Percentiles rank a stretch among this genome's conserved stretches.
These are phyloP conservation scores for Pandemis cinnamomeana DNA, from an alignment of 2,888 invertebrate genomes.

Conservation along the genomic window DNA sequence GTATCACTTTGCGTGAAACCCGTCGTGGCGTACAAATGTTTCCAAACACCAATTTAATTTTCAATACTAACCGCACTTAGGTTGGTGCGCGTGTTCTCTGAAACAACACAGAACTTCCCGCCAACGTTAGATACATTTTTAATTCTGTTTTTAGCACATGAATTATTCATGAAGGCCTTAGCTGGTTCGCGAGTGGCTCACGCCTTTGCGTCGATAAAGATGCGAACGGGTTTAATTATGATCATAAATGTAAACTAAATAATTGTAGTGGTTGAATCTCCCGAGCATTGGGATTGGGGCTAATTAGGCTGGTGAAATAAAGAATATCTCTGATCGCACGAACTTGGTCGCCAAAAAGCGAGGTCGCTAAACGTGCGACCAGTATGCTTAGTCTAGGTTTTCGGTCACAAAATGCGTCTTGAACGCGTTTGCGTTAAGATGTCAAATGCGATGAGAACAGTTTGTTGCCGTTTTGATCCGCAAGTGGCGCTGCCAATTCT, in stretches of 20 bases:
- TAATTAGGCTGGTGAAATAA: too few species aligned
- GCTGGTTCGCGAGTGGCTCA: background rate
- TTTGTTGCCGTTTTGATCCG: too few species aligned
- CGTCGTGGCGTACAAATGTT: background rate
- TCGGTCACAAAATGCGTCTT: too few species aligned
- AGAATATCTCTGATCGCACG: too few species aligned
- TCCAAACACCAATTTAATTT: background rate
- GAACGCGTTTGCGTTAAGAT: too few species aligned
- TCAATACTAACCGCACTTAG: background rate
- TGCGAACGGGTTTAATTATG: background rate
- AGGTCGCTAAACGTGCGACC: too few species aligned
- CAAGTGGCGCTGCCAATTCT: too few species aligned
- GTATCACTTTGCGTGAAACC: too few species aligned
- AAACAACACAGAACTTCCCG: constrained; percentile 2
- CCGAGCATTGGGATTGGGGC: too few species aligned
- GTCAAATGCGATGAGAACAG: too few species aligned
- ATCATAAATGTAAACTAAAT: background rate
- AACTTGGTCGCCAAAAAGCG: too few species aligned
- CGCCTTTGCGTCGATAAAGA: background rate
- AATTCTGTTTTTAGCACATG: constrained; percentile 9
- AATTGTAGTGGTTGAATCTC: background rate
- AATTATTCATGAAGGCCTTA: constrained; percentile 4
- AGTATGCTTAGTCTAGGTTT: too few species aligned
- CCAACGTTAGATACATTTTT: constrained; percentile 9
- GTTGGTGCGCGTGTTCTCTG: background rate